Evolutionary conservation across 2,888 invertebrate genomes (phyloP), one percentile per base, ranked within the genome.

Genomic region (Tryphoninae sp.): DNA sequence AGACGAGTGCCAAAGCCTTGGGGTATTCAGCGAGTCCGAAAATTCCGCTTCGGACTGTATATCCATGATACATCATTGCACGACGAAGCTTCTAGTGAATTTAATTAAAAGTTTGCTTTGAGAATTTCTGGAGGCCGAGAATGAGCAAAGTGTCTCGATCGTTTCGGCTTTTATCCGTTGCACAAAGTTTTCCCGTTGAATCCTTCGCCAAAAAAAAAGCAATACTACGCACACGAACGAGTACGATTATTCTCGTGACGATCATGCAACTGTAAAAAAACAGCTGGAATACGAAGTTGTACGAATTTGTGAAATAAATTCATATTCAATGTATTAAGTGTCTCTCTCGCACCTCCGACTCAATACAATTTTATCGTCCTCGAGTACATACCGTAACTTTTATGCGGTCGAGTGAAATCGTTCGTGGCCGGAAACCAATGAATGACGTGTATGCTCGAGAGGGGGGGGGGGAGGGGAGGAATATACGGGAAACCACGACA

Each of bases 401-500:
- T 19, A 49, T 61, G 62, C 42, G 23, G 59, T 26, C 23, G 68
- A 68, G 69, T 49, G 78, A 69, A 65, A 76, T 77, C 23, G 58
- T 59, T 82, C 76, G 53, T 55, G 69, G 55, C 69, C 75, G 78
- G 80, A 78, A 78, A 69, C 61, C 53, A 61, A 40, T 49, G 79
- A 71, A 81, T 82, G 77, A 74, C 74, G 74, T 64, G 65, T 55
- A 72, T 11, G 49, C 53, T 1, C 51, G 13, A 51, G n/a, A 13
- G 33, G 33, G 4, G 7, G 33, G 33, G 13, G 33, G 33, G 3
- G 33, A 6, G 33, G 13, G 16, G 59, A 40, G 75, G 80, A 86
- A 86, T 45, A 87, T 88, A 87, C 87, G 86, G 83, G 85, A 87
- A 87, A 87, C 86, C 81, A 81, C 84, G 71, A 58, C 84, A 65